A percentile compares a stretch with the other conserved stretches of the same genome.
phyloP scores from a whole-genome alignment of 2,113 vertebrate genomes.

The Symphodus melops region DNA sequence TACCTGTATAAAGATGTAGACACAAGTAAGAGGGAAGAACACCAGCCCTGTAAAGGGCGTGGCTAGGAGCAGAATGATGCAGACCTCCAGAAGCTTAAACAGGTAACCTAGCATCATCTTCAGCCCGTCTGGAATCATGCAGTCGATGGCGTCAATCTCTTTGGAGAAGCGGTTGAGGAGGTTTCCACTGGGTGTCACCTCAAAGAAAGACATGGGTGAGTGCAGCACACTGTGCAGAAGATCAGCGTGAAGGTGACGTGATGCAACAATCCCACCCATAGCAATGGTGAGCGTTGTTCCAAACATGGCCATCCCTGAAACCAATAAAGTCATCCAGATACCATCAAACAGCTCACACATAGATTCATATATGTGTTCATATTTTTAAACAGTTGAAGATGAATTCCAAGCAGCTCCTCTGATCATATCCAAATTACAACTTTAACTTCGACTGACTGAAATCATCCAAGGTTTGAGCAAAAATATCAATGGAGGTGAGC shows the following conservation, averaged over 20 bases:
- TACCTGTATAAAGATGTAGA: conserved; percentile 93
- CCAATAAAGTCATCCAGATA: background rate
- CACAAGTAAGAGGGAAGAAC: conserved; percentile 86
- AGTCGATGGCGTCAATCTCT: conserved; percentile 91
- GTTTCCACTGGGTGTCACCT: conserved; percentile 88
- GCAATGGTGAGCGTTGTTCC: conserved; percentile 88
- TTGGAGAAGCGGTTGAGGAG: conserved; percentile 92
- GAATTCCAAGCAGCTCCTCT: too few species aligned
- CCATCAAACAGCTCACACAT: too few species aligned
- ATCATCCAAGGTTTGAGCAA: too few species aligned
- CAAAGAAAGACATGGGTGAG: conserved; percentile 91
- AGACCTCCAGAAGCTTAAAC: conserved; percentile 92
- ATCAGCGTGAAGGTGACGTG: conserved; percentile 86
- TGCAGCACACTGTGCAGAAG: conserved; percentile 85
- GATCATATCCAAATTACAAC: too few species aligned
- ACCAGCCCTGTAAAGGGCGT: conserved; percentile 86
- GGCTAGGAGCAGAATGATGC: conserved; percentile 87
- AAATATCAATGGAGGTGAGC: too few species aligned
- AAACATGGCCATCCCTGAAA: conserved; percentile 87
- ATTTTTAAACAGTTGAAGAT: too few species aligned
- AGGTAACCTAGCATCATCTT: conserved; percentile 89
- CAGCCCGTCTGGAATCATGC: conserved; percentile 91
- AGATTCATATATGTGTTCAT: too few species aligned
- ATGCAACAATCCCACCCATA: conserved; percentile 87
- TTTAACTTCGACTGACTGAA: too few species aligned